Base-by-base conservation (phyloP, 2,113 vertebrate species). In the Indicator indicator region DNA sequence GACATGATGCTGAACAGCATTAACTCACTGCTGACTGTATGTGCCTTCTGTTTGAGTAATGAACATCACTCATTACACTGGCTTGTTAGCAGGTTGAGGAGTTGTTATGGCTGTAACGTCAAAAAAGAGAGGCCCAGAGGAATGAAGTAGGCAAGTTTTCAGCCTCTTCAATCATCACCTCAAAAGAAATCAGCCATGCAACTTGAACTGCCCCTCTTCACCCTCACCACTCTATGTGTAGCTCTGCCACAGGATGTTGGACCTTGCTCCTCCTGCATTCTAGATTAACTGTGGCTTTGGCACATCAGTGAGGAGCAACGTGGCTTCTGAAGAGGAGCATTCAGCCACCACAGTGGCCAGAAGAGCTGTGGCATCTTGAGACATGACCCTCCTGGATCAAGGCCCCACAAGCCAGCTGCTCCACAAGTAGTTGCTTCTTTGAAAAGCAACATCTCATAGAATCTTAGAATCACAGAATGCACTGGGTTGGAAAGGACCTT, bases 261-360 rank as follows among this genome's bases (percentile, higher is more conserved):
- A 9, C 13, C 23, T 77, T 62, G 9, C 55, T 83, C 32, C 15
- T 82, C 15, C 44, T 16, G 23, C 28, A 19, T 52, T 36, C 18
- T 42, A 77, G 19, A 59, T 80, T 21, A 2, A 9, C 9, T 14
- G 7, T 26, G 21, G 9, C 14, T 64, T 84, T 42, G 59, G 7
- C 19, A 54, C 1, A 0, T 40, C 12, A 32, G 32, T 21, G 21
- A 69, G 15, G 15, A 79, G 7, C 6, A 69, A 6, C 0, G 0
- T 2, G 6, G 8, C 3, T 88, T 75, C 78, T 65, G 59, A 62
- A 44, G 44, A 69, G 26, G 26, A 50, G 3, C 44, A 7, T 5
- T 7, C 11, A 56, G 28, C 16, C 64, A 56, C 42, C 21, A 20
- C 0, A 0, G 52, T 5, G 44, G 21, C 23, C 73, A 44, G 14